Evolutionary conservation across 2,888 invertebrate genomes (phyloP), one percentile per base, ranked within the genome.

Genomic region (Adela reaumurella): DNA sequence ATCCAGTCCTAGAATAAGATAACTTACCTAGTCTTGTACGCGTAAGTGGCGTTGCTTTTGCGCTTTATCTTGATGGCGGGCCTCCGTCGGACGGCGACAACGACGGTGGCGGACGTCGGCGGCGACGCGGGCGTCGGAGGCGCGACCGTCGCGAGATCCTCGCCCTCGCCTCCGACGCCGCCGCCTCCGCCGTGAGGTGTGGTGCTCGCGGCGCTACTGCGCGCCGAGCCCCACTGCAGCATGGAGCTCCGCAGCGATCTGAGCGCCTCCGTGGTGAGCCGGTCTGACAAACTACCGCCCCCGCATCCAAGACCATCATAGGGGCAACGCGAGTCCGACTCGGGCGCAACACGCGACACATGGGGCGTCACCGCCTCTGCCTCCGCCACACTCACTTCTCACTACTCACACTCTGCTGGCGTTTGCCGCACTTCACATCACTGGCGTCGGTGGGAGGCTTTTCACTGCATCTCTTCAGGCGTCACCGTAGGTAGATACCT

Each of bases 181-280:
- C 63, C 57, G 56, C 63, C 61, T 8, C 45, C 19, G 59, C 57
- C 62, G 62, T 48, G 70, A 64, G n/a, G n/a, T n/a, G n/a, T n/a
- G n/a, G n/a, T n/a, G n/a, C n/a, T n/a, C n/a, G n/a, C 63, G 59
- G 67, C 64, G 54, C 63, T 57, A 56, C 63, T 61, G 59, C 63
- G 59, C 57, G 67, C 62, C 59, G 64, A 54, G 54, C 64, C 55
- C 77, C 77, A 76, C 59, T 74, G 67, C 67, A 76, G 71, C 77
- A 78, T 78, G 62, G 74, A 72, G 62, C 67, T 73, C 65, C 70
- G 74, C 63, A 78, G 67, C 64, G 68, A 67, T 65, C 74, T 73
- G 67, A 78, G 70, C 63, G 76, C 70, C 76, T 77, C 77, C 78
- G 78, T 78, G 68, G 71, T 77, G 70, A 68, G 65, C 59, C 63